Percentiles rank a stretch among this genome's conserved stretches.
Conservation (phyloP, 2,797 vertebrate genomes). For the Artibeus lituratus region DNA sequence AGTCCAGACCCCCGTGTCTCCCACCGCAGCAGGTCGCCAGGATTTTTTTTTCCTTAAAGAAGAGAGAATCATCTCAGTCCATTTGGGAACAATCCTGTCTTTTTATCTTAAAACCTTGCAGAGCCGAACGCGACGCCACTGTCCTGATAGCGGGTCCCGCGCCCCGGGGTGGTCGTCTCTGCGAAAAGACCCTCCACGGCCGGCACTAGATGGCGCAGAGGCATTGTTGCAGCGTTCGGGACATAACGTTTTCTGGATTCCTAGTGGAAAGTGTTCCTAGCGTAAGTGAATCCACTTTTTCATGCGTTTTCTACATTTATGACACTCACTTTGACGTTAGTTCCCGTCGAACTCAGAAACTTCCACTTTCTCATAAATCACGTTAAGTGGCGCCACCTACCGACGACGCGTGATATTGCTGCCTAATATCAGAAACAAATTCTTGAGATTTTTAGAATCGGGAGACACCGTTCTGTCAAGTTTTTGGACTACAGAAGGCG, state of each 20-base stretch:
- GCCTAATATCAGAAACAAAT: background rate
- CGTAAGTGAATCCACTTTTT: background rate
- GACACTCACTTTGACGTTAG: background rate
- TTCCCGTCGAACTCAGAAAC: background rate
- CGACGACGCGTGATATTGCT: background rate
- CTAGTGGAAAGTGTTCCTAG: background rate
- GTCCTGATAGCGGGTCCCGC: background rate
- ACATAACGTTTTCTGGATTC: background rate
- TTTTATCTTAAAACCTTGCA: background rate
- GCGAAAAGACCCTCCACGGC: background rate
- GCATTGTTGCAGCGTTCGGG: background rate
- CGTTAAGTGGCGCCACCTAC: conserved; percentile 39
- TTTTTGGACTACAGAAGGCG: background rate
- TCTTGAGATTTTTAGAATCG: background rate
- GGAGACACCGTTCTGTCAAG: background rate
- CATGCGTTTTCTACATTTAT: background rate
- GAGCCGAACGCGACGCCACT: background rate
- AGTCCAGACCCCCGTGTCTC: background rate
- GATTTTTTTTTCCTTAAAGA: background rate
- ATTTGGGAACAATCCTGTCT: background rate
- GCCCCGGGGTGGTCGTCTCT: background rate
- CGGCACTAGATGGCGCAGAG: background rate
- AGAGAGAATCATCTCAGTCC: background rate
- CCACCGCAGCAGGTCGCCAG: background rate
- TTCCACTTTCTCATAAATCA: background rate